Base-by-base conservation (phyloP, 2,888 invertebrate species). In the Mantis religiosa region DNA sequence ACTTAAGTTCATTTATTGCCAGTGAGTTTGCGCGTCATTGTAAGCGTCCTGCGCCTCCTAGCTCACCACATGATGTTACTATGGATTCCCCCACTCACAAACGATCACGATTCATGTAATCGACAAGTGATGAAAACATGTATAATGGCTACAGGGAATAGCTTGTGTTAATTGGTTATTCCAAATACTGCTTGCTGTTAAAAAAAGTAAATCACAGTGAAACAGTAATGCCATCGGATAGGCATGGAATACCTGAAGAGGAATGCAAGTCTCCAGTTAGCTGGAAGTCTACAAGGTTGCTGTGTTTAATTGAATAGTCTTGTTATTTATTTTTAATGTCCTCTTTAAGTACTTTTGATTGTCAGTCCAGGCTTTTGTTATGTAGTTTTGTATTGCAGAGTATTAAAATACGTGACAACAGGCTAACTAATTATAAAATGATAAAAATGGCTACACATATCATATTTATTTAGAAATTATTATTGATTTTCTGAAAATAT, bases 51-150 rank as follows among this genome's bases (percentile, higher is more conserved):
- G 95, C 96, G 89, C 95, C 95, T 91, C 30, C 89, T 54, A 87
- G 88, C 83, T 83, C 85, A 41, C 92, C 92, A 28, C 94, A 94
- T 90, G 96, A 96, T 93, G 96, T 96, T 91, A 95, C 95, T 92
- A 97, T 96, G 96, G 97, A 96, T 92, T 96, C 96, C 91, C 96
- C 96, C 90, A 96, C 96, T 91, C 96, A 96, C 93, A 97, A 97
- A 93, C 95, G 96, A 92, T 95, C 95, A 92, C 95, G 96, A 92
- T 95, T 95, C 92, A 95, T 96, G 95, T 96, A 95, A 94, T 71
- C 14, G 20, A 86, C 20, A 34, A 81, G 30, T 30, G 25, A 30
- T 25, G 1, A 3, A 8, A 20, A 25, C 82, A 87, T 30, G 82
- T 41, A 82, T 30, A 87, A 28, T 28, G 82, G 82, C 28, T n/a